Percentiles rank a stretch among this genome's conserved stretches.
Evolutionary conservation across 1,140 invertebrate species (phyloP).

Genomic region (Bathynomus jamesi): DNA sequence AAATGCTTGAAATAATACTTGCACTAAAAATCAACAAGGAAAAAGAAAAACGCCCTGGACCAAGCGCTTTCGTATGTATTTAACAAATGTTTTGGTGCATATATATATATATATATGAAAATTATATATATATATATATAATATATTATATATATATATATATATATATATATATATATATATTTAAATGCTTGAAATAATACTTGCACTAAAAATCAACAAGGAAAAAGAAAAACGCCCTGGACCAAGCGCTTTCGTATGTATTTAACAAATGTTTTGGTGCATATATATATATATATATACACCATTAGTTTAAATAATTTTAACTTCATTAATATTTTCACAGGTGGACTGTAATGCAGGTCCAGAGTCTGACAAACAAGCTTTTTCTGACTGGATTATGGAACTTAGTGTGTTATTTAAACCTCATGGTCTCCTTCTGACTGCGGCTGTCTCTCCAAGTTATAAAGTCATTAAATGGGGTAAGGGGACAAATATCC

Average conservation of each 20-base stretch:
- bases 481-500: neutral
- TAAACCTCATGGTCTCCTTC: conserved; percentile 47
- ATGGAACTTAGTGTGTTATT: conserved; percentile 42
- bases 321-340: neutral
- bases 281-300: neutral
- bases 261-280: neutral
- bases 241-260: neutral
- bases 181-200: neutral
- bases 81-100: neutral
- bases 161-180: neutral
- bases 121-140: too few relatives aligned
- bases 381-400: conserved; percentile 43
- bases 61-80: neutral
- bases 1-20: neutral
- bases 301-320: neutral
- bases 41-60: too few relatives aligned
- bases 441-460: conserved; percentile 76
- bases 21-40: too few relatives aligned
- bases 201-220: neutral
- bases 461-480: conserved; percentile 57
- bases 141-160: neutral
- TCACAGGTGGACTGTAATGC: conserved; percentile 48
- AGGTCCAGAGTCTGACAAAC: conserved; percentile 70
- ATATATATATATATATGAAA: conserved; percentile 3
- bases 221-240: too few relatives aligned